Evolutionary conservation across 2,113 vertebrate genomes (phyloP).

Genomic region (Catharus bicknelli): DNA sequence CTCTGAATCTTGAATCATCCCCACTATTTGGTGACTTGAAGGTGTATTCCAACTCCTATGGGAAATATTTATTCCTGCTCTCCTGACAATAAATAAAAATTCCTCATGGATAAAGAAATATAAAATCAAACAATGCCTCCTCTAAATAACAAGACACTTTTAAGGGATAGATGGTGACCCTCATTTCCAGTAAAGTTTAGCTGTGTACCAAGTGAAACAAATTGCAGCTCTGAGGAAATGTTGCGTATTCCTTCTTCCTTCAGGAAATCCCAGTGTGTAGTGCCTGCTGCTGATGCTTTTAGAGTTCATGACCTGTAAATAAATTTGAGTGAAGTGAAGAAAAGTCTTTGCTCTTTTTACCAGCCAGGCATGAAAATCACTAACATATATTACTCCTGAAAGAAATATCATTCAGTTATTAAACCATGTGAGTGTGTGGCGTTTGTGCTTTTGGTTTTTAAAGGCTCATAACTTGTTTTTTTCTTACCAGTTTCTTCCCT

Average conservation of each 20-base stretch:
- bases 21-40: not conserved
- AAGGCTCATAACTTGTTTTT: not conserved
- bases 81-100: not conserved
- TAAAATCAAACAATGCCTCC: rapidly evolving
- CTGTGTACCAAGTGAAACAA: not conserved
- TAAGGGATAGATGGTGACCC: not conserved
- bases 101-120: not conserved
- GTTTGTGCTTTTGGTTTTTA: not conserved
- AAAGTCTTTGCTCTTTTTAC: not conserved
- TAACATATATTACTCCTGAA: not conserved
- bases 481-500: not conserved
- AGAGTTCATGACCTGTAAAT: not conserved
- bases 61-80: not conserved
- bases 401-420: not conserved
- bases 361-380: not conserved
- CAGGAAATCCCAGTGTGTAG: not conserved
- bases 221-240: not conserved
- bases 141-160: not conserved
- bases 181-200: not conserved
- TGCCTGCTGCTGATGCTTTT: not conserved
- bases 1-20: not conserved
- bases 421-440: not conserved
- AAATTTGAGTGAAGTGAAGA: not conserved
- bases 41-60: not conserved
- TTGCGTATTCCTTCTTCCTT: not conserved